A percentile compares a stretch with the other conserved stretches of the same genome.
Conservation (phyloP, 1,140 invertebrate genomes). For the Drosophila orena region DNA sequence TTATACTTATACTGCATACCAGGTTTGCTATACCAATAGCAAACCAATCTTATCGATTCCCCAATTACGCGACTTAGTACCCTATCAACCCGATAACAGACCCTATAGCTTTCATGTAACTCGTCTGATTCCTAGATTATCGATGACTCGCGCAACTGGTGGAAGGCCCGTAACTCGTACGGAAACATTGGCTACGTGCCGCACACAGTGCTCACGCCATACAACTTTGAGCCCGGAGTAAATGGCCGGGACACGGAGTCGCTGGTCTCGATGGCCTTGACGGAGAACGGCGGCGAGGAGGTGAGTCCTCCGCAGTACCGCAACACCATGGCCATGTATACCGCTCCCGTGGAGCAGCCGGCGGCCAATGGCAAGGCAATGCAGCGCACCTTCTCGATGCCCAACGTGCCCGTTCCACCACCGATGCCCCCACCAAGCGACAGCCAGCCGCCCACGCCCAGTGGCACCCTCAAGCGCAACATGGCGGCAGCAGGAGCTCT, state of each 20-base stretch:
- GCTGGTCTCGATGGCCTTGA: constrained; percentile 45
- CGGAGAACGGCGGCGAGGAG: constrained; percentile 55
- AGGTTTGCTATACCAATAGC: too few species aligned
- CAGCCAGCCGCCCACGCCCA: constrained; percentile 74
- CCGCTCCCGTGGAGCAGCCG: constrained; percentile 45
- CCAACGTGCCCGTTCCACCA: constrained; percentile 75
- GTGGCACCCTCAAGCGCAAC: constrained; percentile 62
- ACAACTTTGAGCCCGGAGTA: constrained; percentile 74
- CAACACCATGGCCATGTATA: constrained; percentile 69
- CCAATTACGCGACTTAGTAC: not conserved
- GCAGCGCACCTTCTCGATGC: constrained; percentile 76
- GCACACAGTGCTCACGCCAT: constrained; percentile 96
- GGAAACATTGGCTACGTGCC: constrained; percentile 97
- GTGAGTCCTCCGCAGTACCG: constrained; percentile 56
- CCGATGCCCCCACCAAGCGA: constrained; percentile 76
- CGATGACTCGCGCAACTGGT: constrained; percentile 98
- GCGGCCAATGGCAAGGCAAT: constrained; percentile 48
- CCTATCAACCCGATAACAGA: not conserved
- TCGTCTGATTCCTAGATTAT: constrained; percentile 88
- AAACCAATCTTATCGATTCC: constrained; percentile 2
- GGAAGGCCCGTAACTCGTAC: constrained; percentile 96
- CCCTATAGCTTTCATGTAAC: not conserved
- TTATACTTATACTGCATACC: not conserved
- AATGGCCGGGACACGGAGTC: constrained; percentile 70
- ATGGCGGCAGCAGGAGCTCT: constrained; percentile 60